Base-by-base conservation (phyloP, 2,888 invertebrate species). In the Acrobeloides nanus region DNA sequence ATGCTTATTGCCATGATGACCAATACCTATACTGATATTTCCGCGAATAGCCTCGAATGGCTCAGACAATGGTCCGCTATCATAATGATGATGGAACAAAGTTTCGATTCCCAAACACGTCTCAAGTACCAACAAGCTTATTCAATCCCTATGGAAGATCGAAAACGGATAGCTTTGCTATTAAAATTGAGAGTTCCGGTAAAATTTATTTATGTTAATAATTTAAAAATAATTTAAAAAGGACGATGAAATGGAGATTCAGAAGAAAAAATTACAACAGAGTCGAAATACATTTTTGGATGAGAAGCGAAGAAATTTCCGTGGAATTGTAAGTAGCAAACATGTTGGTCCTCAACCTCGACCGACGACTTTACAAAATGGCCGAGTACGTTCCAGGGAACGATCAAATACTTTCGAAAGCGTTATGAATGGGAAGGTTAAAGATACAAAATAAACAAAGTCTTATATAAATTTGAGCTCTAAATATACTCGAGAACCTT, bases 61-160 rank as follows among this genome's bases (percentile, higher is more conserved):
- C 89, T 93, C 75, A 79, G 95, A 69, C 81, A 93, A 82, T 95
- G 93, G 93, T 93, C 93, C 0, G 81, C 93, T 55, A 93, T 95
- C 53, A 90, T 95, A 26, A 78, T 95, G 57, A 92, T 93, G 21
- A 89, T 95, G 34, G 95, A 95, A 75, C 81, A 93, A 75, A 92
- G 92, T 17, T 89, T 93, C 1, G 85, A 87, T 51, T 90, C 92
- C 0, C 81, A 84, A 5, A 87, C 89, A 74, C 78, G 93, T 27
- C 77, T 87, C 33, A 83, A 83, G 70, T 86, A 89, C 68, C 81
- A 92, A 56, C 82, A 85, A 79, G 82, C 84, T 31, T 95, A 95
- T 75, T 89, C 90, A 27, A 89, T 92, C 74, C 87, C 89, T 0
- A 89, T 70, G 53, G 66, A 65, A 35, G 65, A 64, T 23, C 59